Conservation (phyloP, 1,140 invertebrate species). For the Orius insidiosus region DNA sequence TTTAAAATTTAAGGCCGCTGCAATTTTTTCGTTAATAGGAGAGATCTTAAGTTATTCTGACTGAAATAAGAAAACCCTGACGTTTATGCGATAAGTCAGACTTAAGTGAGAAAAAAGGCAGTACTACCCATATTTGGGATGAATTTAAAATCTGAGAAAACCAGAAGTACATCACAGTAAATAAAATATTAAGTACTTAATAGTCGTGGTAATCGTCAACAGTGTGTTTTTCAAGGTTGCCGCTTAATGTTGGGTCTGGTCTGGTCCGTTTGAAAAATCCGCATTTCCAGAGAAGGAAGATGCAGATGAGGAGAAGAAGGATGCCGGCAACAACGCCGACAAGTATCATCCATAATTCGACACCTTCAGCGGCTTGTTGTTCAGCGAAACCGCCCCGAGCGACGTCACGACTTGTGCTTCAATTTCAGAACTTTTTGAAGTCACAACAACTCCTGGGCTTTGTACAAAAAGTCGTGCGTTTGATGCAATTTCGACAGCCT, state of each 20-base stretch:
- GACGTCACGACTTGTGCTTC: constrained; percentile 54
- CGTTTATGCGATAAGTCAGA: no score
- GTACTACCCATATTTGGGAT: no score
- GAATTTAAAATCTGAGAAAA: no score
- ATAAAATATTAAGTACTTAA: constrained; percentile 5
- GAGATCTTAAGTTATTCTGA: no score
- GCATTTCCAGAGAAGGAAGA: constrained; percentile 61
- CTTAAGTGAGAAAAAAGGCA: no score
- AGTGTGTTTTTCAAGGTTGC: constrained; percentile 60
- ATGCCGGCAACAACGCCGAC: constrained; percentile 60
- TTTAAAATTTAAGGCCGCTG: no score
- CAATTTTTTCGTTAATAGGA: no score
- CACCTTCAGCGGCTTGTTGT: constrained; percentile 41
- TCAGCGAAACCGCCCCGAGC: constrained; percentile 52
- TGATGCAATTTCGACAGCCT: constrained; percentile 63
- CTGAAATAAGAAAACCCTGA: no score
- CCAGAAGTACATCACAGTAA: constrained; percentile 25
- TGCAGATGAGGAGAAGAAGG: constrained; percentile 55
- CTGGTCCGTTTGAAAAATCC: constrained; percentile 74
- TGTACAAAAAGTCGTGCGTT: constrained; percentile 54
- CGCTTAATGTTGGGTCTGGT: constrained; percentile 50
- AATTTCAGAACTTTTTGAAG: constrained; percentile 50
- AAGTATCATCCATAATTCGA: constrained; percentile 70
- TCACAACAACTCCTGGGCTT: constrained; percentile 41
- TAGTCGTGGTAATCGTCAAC: constrained; percentile 37